Base-by-base conservation (phyloP, 53 echinoderm and acorn worm genomes). In the Henricia sp. region DNA sequence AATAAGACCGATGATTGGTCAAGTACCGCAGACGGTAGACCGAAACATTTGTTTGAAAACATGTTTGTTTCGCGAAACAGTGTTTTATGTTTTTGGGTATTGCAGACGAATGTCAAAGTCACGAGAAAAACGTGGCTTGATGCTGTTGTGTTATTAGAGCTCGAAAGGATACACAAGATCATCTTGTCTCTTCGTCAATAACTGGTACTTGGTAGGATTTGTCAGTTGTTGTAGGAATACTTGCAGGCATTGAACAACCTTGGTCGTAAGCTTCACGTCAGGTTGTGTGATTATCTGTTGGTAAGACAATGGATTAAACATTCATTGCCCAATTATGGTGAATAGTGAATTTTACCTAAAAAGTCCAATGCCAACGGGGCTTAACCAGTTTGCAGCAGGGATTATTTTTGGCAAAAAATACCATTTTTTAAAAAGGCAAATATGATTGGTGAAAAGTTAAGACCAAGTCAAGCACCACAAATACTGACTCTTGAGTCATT, bases 161-260 rank as follows among this genome's bases (percentile, higher is more conserved):
- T 20, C 14, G 11, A 70, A 70, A 46, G 85, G 70, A 84, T 59
- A 84, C 71, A 84, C 19, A 59, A 65, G 3, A 17, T 63, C 33
- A 40, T 65, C 12, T 16, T 80, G 50, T 30, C 48, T 42, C 32
- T 50, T 24, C n/a, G n/a, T n/a, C 32, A 40, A 8, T 64, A 50
- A 48, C 50, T 62, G 34, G 73, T 36, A 52, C 46, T 62, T 44
- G n/a, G 63, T 21, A 29, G 37, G 28, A 20, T 80, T 43, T 24
- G 63, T 48, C 30, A 80, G 63, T 44, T 42, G 63, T 36, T 63
- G 80, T 3, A 80, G 64, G 34, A 80, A 80, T 80, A 64, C 33
- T 17, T 1, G 10, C 2, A 80, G 64, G 1, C 64, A 46, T 1
- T 62, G 63, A 6, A 63, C 80, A 2, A 46, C 34, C 50, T 80